Conservation (phyloP, 2,888 invertebrate species). For the Patella ulyssiponensis region DNA sequence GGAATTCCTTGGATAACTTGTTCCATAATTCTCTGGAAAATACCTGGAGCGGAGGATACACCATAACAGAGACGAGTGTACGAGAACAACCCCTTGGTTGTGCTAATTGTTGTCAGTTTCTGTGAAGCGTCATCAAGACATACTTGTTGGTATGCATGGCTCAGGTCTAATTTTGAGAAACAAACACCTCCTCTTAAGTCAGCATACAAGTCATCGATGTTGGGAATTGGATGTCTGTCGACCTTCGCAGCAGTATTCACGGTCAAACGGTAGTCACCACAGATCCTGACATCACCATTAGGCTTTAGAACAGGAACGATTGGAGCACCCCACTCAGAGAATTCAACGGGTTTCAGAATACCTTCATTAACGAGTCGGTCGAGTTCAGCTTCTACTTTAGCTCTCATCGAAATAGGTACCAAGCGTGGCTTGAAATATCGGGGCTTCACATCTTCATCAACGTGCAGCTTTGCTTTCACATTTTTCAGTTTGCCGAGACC, state of each 20-base stretch:
- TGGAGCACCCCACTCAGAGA: constrained; percentile 32
- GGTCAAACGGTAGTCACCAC: constrained; percentile 39
- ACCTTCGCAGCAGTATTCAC: constrained; percentile 27
- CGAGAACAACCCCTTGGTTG: constrained; percentile 37
- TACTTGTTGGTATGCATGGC: constrained; percentile 44
- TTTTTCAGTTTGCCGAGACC: no score
- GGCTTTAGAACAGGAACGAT: constrained; percentile 38
- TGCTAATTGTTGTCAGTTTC: constrained; percentile 40
- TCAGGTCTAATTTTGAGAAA: constrained; percentile 43
- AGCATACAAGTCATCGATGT: no score
- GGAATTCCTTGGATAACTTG: constrained; percentile 33
- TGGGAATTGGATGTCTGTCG: constrained; percentile 38
- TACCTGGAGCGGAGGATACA: constrained; percentile 32
- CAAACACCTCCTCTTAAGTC: constrained; percentile 35
- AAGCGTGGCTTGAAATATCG: constrained; percentile 10
- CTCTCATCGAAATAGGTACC: constrained; percentile 10
- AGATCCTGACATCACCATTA: constrained; percentile 31
- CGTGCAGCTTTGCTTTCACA: not conserved
- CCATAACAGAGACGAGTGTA: constrained; percentile 40
- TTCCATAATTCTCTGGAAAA: constrained; percentile 46
- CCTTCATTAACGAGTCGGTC: constrained; percentile 4
- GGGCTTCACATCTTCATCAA: not conserved
- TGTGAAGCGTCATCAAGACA: constrained; percentile 36
- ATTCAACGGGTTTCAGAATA: constrained; percentile 11
- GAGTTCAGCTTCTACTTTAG: constrained; percentile 8